Evolutionary conservation across 2,797 vertebrate genomes (phyloP), one percentile per base, ranked within the genome.

Genomic region (Falco berigora): DNA sequence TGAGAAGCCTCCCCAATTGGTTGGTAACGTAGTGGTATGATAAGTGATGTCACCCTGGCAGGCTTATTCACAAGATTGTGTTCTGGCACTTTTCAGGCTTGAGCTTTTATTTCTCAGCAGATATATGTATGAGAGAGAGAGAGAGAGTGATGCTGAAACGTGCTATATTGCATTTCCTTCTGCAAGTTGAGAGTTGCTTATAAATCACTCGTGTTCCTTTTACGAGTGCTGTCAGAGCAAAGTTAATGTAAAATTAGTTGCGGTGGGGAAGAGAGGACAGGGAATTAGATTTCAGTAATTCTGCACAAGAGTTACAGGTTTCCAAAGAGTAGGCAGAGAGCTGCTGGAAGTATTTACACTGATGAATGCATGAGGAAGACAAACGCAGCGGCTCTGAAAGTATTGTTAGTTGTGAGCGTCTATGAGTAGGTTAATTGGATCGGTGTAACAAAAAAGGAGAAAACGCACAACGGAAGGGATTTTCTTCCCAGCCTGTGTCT

Each of bases 21-120:
- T 94, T 94, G 94, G 22, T 6, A 16, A 10, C 4, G 1, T 2
- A 3, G 94, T 97, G 96, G 97, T 82, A 61, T 27, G 89, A 97
- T 46, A 16, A 25, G 67, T 97, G 96, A 97, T 96, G 96, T 97
- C 97, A 96, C 55, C 11, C 76, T 5, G 2, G 44, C 90, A 78
- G 46, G 64, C 61, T 36, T 62, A 8, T 40, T 87, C 85, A 30
- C 63, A 2, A 25, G 59, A 12, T 3, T 14, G n/a, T 8, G 17
- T 14, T 53, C 87, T 40, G 92, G 91, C 85, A 24, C 74, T 59
- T 49, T 8, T 8, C 73, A 66, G 46, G 58, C 69, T 61, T 18
- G 15, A 55, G 68, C 63, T 92, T 72, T 53, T 18, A 28, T 49
- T 76, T 28, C 85, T 73, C 10, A 19, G n/a, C 84, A 79, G 38